phyloP scores from a whole-genome alignment of 2,888 invertebrate genomes.

The Rotaria magnacalcarata region DNA sequence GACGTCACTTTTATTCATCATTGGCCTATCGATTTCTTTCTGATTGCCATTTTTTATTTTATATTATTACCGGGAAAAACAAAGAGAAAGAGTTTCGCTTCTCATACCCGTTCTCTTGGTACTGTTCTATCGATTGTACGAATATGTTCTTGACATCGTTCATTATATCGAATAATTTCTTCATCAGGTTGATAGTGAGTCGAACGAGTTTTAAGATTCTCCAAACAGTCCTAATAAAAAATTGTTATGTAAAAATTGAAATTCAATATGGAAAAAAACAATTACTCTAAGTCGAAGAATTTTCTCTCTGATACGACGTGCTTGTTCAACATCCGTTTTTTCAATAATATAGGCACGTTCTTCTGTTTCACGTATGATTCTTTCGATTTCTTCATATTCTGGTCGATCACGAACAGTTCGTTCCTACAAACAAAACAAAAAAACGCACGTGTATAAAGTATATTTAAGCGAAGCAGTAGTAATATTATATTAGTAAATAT shows the following conservation, averaged over 20 bases:
- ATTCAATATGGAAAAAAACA: too few relatives aligned
- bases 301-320: constrained; percentile 15
- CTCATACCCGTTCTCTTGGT: not conserved
- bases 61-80: not conserved
- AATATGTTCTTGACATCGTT: constrained; percentile 24
- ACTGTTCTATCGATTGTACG: not conserved
- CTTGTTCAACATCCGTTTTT: constrained; percentile 26
- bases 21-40: not conserved
- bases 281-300: not conserved
- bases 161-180: constrained; percentile 17
- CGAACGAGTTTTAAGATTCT: constrained; percentile 14
- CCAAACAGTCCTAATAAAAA: not conserved
- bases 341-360: constrained; percentile 15
- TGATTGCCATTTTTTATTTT: not conserved
- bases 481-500: not conserved
- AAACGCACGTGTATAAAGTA: not conserved
- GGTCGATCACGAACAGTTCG: constrained; percentile 26
- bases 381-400: constrained; percentile 37
- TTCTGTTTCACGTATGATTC: constrained; percentile 33
- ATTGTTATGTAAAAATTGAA: not conserved
- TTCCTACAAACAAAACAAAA: not conserved
- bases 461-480: too few relatives aligned
- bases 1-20: not conserved
- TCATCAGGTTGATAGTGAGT: not conserved
- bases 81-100: not conserved